Conservation (phyloP, 2,113 vertebrate genomes). For the Phyllostomus hastatus region DNA sequence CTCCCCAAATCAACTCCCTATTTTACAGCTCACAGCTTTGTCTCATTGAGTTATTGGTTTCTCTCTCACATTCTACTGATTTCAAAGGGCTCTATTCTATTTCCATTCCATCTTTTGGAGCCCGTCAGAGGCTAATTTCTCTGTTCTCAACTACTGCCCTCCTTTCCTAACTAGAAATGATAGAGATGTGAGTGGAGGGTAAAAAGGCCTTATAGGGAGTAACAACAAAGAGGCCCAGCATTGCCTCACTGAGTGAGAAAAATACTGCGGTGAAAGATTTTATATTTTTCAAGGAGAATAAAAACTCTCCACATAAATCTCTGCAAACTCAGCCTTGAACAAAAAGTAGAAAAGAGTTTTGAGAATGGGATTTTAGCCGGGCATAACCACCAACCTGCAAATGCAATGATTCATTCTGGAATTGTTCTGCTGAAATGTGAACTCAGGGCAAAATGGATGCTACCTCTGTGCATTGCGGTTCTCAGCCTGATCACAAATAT, state of each 20-base stretch:
- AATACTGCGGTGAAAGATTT: not conserved
- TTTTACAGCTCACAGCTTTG: not conserved
- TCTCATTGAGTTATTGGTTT: not conserved
- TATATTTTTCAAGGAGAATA: slow-evolving; percentile 25
- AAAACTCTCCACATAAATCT: slow-evolving; percentile 4
- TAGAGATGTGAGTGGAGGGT: not conserved
- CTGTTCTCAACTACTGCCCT: not conserved
- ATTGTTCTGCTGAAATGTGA: slow-evolving; percentile 21
- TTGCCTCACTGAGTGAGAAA: not conserved
- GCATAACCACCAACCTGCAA: not conserved
- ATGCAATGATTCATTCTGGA: not conserved
- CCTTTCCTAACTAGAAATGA: slow-evolving; percentile 11
- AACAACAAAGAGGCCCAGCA: not conserved
- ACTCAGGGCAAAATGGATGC: not conserved
- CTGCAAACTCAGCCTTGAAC: not conserved
- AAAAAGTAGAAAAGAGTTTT: not conserved
- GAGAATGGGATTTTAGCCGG: not conserved
- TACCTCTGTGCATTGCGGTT: not conserved
- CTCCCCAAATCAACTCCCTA: not conserved
- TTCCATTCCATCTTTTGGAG: not conserved
- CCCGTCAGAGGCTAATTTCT: not conserved
- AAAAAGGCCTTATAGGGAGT: not conserved
- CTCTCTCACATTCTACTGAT: not conserved
- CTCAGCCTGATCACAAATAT: not conserved
- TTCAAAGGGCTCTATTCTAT: not conserved